Conservation (phyloP, 2,797 vertebrate species). For the Gambelia wislizenii region DNA sequence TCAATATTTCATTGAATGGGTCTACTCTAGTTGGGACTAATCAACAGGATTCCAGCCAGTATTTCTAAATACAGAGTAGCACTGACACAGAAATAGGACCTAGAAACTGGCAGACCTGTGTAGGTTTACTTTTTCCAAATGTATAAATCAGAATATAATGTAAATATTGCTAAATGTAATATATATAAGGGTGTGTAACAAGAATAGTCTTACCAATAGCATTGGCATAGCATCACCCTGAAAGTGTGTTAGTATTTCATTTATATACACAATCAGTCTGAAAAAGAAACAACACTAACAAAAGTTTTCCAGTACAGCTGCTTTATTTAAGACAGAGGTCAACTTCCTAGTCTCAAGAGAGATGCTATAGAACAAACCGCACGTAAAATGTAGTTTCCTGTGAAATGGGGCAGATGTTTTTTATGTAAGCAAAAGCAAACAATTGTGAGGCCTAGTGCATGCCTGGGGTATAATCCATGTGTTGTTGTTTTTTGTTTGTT, state of each 20-base stretch:
- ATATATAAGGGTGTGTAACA: neutral
- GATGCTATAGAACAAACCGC: slow-evolving; percentile 72
- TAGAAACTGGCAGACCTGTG: neutral
- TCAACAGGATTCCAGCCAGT: no score
- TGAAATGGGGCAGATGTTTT: slow-evolving; percentile 75
- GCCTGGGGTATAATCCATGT: slow-evolving; percentile 42
- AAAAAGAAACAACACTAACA: slow-evolving; percentile 63
- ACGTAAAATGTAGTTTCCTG: slow-evolving; percentile 75
- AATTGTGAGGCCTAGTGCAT: slow-evolving; percentile 44
- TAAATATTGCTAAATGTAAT: slow-evolving; percentile 11
- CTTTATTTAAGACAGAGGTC: slow-evolving; percentile 75
- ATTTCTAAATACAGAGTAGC: slow-evolving; percentile 5
- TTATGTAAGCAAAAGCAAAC: slow-evolving; percentile 71
- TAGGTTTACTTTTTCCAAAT: slow-evolving; percentile 18
- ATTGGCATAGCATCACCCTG: neutral
- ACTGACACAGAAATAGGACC: neutral
- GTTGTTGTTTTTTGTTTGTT: no score
- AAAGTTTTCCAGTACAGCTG: slow-evolving; percentile 77
- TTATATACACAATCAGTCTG: slow-evolving; percentile 69
- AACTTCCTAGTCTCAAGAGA: slow-evolving; percentile 71
- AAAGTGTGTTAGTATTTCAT: slow-evolving; percentile 44
- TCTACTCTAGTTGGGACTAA: no score
- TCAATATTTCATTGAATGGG: no score
- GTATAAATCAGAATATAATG: slow-evolving; percentile 30
- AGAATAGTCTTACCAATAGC: slow-evolving; percentile 33